Percentiles rank a stretch among this genome's conserved stretches.
Evolutionary conservation across 2,888 invertebrate species (phyloP).

Genomic region (Candidula unifasciata): DNA sequence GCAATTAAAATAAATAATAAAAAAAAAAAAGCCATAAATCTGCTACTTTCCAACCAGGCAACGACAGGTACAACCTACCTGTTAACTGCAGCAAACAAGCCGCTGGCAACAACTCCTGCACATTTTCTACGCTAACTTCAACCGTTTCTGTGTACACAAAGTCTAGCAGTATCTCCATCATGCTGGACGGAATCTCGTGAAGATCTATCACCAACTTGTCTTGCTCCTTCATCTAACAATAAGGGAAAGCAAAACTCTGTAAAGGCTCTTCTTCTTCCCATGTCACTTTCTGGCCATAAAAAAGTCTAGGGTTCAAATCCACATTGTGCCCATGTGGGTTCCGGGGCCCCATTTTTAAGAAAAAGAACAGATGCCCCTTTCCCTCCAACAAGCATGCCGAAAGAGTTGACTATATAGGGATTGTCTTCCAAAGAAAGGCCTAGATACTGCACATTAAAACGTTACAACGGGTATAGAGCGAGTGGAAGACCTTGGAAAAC

Average conservation of each 20-base stretch:
- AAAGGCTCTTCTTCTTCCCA: too few species aligned
- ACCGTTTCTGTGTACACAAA: conserved; percentile 77
- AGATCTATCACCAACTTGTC: conserved; percentile 72
- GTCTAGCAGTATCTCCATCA: conserved; percentile 75
- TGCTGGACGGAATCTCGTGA: conserved; percentile 72
- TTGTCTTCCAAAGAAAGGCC: too few species aligned
- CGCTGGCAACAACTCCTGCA: conserved; percentile 77
- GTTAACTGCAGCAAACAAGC: conserved; percentile 77
- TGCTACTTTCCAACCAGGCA: not conserved
- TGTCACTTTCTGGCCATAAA: too few species aligned
- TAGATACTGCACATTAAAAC: too few species aligned
- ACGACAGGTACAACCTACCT: conserved; percentile 59
- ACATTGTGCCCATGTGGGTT: too few species aligned
- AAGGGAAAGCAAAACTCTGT: not conserved
- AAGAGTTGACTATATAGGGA: too few species aligned
- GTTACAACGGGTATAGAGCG: too few species aligned
- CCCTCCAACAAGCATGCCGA: too few species aligned
- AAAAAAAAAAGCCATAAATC: not conserved
- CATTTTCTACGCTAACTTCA: conserved; percentile 76
- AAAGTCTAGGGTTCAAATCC: too few species aligned
- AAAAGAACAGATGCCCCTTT: too few species aligned
- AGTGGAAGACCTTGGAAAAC: too few species aligned
- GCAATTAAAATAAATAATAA: conserved; percentile 7
- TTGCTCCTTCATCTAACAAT: conserved; percentile 42
- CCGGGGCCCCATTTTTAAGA: too few species aligned